Base-by-base conservation (phyloP, 2,888 invertebrate species). In the Sinohyriopsis cumingii region DNA sequence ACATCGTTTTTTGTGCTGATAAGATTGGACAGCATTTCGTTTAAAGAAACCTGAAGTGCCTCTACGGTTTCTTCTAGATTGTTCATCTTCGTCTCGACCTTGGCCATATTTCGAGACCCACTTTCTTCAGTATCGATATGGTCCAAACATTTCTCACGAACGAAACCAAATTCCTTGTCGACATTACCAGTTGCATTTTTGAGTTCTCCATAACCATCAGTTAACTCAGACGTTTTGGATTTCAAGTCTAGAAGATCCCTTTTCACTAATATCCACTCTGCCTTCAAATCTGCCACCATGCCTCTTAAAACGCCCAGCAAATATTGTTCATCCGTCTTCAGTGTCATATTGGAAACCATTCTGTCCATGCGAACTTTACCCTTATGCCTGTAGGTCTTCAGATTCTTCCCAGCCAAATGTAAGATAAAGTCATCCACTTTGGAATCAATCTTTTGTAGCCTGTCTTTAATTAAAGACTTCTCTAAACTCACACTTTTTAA, bases 251-350 rank as follows among this genome's bases (percentile, higher is more conserved):
- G 82, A 19, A 88, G 74, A 61, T 89, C 86, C 22, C 89, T 76
- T 69, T 88, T 89, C 68, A 89, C 78, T 18, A 89, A 75, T 28
- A 89, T 73, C 89, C 88, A 89, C 66, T 89, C 89, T 0, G 88
- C 86, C 73, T 87, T 87, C 65, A 89, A 73, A 77, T 89, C 88
- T 7, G 86, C 84, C 0, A 89, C 84, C 54, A 82, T 80, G 66
- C 82, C 82, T 56, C 83, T 79, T 55, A 87, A 64, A 18, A 75
- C 73, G 2, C 72, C 77, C 3, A 82, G 55, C 25, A 68, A 12
- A 4, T 73, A 68, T 9, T 67, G 25, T 22, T 65, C 67, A 1
- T 71, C 71, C n/a, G 59, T 69, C 33, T 73, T 75, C 28, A 71
- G 22, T 62, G 67, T 75, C 45, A 15, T 45, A 45, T 45, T 45